Conservation (phyloP, 2,888 invertebrate species). For the Acrobasis consociella region DNA sequence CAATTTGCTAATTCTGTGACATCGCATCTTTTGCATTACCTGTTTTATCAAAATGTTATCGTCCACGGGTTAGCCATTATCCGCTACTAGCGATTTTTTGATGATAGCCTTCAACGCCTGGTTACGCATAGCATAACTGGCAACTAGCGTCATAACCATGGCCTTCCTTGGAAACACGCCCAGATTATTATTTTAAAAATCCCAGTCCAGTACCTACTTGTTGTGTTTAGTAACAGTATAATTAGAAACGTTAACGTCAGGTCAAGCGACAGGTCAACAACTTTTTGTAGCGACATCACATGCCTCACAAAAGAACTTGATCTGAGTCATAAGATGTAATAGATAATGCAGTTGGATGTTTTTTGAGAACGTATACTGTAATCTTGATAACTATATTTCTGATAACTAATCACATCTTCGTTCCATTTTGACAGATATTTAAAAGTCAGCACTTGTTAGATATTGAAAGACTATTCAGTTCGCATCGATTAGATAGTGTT, state of each 20-base stretch:
- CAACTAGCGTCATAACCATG: conserved; percentile 47
- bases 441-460: conserved; percentile 10
- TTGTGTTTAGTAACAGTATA: conserved; percentile 15
- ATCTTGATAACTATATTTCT: conserved; percentile 9
- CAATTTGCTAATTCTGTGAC: no score
- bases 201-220: conserved; percentile 28
- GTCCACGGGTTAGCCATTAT: neutral
- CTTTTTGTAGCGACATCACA: neutral
- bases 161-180: conserved; percentile 59
- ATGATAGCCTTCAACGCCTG: neutral
- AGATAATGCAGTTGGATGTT: conserved; percentile 4
- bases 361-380: neutral
- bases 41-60: no score
- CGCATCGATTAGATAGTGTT: conserved; percentile 4
- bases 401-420: conserved; percentile 16
- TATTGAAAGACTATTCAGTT: conserved; percentile 19
- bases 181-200: conserved; percentile 47
- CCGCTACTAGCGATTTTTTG: neutral
- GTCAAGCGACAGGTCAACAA: conserved; percentile 16
- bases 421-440: conserved; percentile 7
- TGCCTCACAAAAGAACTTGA: conserved; percentile 10
- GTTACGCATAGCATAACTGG: conserved; percentile 38
- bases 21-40: no score
- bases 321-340: neutral
- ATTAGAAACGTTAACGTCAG: conserved; percentile 23